A percentile compares a stretch with the other conserved stretches of the same genome.
phyloP scores from a whole-genome alignment of 2,797 vertebrate species.

The Morelia viridis region DNA sequence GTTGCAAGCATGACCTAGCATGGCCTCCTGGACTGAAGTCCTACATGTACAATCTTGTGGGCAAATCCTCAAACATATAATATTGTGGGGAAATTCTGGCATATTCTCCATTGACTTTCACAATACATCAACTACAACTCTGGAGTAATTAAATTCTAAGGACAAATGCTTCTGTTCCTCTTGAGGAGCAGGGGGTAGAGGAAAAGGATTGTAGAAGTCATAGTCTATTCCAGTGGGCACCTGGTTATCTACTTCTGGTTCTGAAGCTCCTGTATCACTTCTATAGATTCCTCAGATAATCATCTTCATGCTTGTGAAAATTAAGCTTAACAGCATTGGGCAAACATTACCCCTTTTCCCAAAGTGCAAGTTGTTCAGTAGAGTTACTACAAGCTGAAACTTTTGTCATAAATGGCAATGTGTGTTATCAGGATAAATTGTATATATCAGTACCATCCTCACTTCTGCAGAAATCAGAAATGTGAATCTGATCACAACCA shows the following conservation, averaged over 20 bases:
- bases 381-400: background rate
- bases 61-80: background rate
- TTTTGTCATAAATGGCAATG: no score
- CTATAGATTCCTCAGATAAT: background rate
- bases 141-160: background rate
- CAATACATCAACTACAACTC: background rate
- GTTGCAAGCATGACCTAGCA: background rate
- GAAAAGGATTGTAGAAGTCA: background rate
- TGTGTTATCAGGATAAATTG: background rate
- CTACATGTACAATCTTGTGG: background rate
- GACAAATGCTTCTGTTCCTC: background rate
- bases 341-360: background rate
- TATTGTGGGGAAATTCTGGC: background rate
- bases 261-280: background rate
- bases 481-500: background rate
- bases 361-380: background rate
- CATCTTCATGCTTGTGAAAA: background rate
- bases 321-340: background rate
- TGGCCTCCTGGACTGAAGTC: background rate
- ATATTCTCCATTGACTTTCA: background rate
- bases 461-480: background rate
- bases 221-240: no score
- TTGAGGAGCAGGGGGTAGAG: background rate
- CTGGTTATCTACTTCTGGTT: background rate
- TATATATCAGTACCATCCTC: background rate